Percentiles rank a stretch among this genome's conserved stretches.
phyloP scores from a whole-genome alignment of 1,140 invertebrate genomes.

The Neotoxoptera formosana region DNA sequence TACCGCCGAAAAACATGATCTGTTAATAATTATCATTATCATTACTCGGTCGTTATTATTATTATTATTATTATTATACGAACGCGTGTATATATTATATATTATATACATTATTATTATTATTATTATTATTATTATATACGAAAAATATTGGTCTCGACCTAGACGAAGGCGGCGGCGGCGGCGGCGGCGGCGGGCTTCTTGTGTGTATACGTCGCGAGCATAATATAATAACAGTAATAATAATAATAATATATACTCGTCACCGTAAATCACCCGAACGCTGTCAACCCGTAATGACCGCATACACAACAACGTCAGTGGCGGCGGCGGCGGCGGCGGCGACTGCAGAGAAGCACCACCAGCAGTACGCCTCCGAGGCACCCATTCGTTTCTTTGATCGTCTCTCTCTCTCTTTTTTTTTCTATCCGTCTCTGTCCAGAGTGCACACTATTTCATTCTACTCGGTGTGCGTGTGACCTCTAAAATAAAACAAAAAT shows the following conservation, averaged over 20 bases:
- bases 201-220: constrained; percentile 10
- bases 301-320: background rate
- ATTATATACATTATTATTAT: background rate
- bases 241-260: constrained; percentile 36
- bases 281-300: constrained; percentile 53
- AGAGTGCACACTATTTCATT: background rate
- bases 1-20: constrained; percentile 53
- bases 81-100: constrained; percentile 3
- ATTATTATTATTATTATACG: constrained; percentile 20
- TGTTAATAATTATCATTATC: constrained; percentile 56
- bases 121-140: constrained; percentile 7
- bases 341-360: background rate
- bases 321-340: background rate
- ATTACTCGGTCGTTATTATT: constrained; percentile 45
- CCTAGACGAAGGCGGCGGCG: background rate
- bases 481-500: background rate
- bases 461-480: background rate
- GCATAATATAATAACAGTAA: constrained; percentile 20
- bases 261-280: constrained; percentile 57
- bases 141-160: background rate
- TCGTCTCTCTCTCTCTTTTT: background rate
- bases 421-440: background rate
- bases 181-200: background rate
- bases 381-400: background rate
- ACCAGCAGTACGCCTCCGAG: background rate